Evolutionary conservation across 2,888 invertebrate genomes (phyloP), one percentile per base, ranked within the genome.

Genomic region (Plagiodera versicolora): DNA sequence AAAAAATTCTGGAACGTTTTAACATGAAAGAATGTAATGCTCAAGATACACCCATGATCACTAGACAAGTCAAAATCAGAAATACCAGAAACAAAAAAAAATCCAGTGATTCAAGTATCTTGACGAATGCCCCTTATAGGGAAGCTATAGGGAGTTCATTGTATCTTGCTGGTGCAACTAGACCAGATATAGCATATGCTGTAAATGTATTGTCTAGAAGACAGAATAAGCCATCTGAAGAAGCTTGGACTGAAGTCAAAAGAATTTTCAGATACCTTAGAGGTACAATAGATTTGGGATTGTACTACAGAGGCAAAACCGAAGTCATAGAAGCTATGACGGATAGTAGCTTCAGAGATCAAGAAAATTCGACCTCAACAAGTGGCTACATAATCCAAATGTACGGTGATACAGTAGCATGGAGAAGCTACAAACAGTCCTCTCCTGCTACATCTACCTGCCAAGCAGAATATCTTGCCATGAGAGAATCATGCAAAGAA

Each of bases 81-180:
- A 47, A 47, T 24, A 24, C 6, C 6, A 3, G 24, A 24, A 24
- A 6, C 6, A 24, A 24, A 24, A 6, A 6, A 24, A 24, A 24
- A 6, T 24, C 6, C 3, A 6, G 6, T 24, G 24, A 24, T 24
- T 24, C 24, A 24, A 24, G 6, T 24, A 6, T 24, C 6, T 24
- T 24, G 24, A 24, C 24, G 1, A 49, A 49, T 49, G 47, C 44
- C 19, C 39, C 60, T 8, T 64, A 65, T 35, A 50, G 68, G 47
- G 67, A 71, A 60, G 67, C 69, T 1, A 63, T 70, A 28, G 68
- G 68, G 6, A 65, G 66, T 49, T 55, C 69, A 17, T 32, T 69
- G 45, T 72, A 69, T 60, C 28, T 70, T 16, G 63, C 68, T 45
- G 56, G 47, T 9, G 59, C 63, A 47, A 66, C 60, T 10, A 16